A percentile compares a stretch with the other conserved stretches of the same genome.
Conservation (phyloP, 2,888 invertebrate genomes). For the Pristionchus arcanus region DNA sequence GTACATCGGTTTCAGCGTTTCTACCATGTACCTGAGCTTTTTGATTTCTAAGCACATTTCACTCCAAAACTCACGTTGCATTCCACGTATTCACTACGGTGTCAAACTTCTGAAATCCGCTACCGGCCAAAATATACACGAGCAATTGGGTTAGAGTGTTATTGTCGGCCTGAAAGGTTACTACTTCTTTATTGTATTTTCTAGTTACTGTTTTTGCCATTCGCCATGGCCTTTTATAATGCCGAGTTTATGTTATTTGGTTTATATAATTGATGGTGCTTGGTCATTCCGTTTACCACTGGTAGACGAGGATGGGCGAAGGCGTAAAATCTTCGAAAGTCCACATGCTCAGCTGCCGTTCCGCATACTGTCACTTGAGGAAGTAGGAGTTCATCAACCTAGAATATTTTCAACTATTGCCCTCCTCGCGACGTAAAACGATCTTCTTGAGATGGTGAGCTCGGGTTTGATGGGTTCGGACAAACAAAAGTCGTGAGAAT, state of each 20-base stretch:
- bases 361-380: constrained; percentile 63
- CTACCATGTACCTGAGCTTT: constrained; percentile 11
- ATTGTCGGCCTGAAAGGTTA: constrained; percentile 33
- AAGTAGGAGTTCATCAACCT: constrained; percentile 57
- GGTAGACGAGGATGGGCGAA: constrained; percentile 20
- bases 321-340: constrained; percentile 40
- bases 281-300: not conserved
- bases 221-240: not conserved
- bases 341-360: constrained; percentile 58
- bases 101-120: constrained; percentile 61
- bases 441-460: not conserved
- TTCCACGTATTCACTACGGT: constrained; percentile 13
- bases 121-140: constrained; percentile 61
- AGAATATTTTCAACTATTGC: not conserved
- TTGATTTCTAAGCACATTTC: not conserved
- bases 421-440: not conserved
- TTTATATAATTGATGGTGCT: not conserved
- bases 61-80: not conserved
- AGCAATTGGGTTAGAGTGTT: constrained; percentile 59
- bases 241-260: constrained; percentile 12
- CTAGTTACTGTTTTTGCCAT: not conserved
- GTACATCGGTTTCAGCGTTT: constrained; percentile 57
- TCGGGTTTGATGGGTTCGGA: not conserved
- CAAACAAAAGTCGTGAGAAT: constrained; percentile 8
- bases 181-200: not conserved